phyloP scores from a whole-genome alignment of 2,797 vertebrate species.

The Garrulus glandarius region DNA sequence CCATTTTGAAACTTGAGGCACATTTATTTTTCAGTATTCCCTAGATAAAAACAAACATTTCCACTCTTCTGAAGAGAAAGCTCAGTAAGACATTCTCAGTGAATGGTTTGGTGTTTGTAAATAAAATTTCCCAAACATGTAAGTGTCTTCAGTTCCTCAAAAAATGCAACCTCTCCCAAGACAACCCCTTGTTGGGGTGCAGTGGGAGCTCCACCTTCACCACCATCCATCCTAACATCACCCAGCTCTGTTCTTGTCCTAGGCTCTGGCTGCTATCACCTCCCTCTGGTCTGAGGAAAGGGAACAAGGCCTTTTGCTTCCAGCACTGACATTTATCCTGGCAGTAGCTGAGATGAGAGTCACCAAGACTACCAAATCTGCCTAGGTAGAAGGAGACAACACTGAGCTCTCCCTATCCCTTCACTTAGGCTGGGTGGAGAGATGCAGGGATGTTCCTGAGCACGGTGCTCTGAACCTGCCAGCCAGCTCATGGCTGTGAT shows the following conservation, averaged over 20 bases:
- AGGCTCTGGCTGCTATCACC: background rate
- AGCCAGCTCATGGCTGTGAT: background rate
- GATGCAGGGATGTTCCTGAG: background rate
- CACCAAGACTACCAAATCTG: background rate
- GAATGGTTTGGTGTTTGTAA: background rate
- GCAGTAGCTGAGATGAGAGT: background rate
- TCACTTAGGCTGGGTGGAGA: background rate
- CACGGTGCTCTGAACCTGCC: rapidly evolving
- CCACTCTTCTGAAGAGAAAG: background rate
- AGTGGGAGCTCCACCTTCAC: background rate
- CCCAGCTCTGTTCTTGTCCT: background rate
- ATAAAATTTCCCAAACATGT: background rate
- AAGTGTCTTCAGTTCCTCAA: background rate
- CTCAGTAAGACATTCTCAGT: background rate
- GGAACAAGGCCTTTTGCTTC: background rate
- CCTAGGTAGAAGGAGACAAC: background rate
- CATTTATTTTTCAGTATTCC: background rate
- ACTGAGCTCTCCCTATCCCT: rapidly evolving
- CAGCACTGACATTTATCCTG: background rate
- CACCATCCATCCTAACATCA: background rate
- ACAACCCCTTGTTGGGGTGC: background rate
- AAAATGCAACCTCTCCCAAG: background rate
- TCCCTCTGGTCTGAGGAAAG: background rate
- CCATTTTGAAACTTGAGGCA: background rate
- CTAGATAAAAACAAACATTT: background rate